phyloP scores from a whole-genome alignment of 1,140 invertebrate genomes.

The Nasonia vitripennis region DNA sequence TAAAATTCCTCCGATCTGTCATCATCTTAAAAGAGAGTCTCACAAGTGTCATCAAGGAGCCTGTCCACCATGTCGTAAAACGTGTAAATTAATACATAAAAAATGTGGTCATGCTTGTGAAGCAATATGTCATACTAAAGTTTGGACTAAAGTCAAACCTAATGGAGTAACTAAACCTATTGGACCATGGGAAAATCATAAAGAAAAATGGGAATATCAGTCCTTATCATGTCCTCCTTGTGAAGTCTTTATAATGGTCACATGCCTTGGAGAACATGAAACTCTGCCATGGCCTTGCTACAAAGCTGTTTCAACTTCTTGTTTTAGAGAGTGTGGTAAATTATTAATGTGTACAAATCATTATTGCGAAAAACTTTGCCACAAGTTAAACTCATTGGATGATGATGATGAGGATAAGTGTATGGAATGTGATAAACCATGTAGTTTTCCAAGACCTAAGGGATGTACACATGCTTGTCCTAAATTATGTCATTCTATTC shows the following conservation, averaged over 20 bases:
- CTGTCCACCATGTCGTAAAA: constrained; percentile 88
- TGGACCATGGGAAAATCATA: constrained; percentile 86
- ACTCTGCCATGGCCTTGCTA: constrained; percentile 84
- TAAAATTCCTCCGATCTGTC: constrained; percentile 85
- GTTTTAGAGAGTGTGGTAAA: constrained; percentile 83
- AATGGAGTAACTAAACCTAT: constrained; percentile 76
- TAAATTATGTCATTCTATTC: constrained; percentile 84
- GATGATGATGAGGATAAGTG: constrained; percentile 76
- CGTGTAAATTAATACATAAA: constrained; percentile 79
- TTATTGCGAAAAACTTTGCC: constrained; percentile 84
- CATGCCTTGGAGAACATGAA: constrained; percentile 91
- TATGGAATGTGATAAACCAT: constrained; percentile 83
- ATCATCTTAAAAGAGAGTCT: constrained; percentile 82
- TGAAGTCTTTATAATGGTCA: constrained; percentile 81
- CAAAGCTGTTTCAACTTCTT: constrained; percentile 82
- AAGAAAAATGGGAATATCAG: constrained; percentile 80
- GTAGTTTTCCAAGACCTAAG: constrained; percentile 80
- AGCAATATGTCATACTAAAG: constrained; percentile 86
- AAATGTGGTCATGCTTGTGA: constrained; percentile 88
- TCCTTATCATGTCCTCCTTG: constrained; percentile 83
- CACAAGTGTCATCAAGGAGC: constrained; percentile 92
- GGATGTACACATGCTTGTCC: constrained; percentile 89
- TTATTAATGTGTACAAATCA: constrained; percentile 87
- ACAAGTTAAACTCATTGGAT: constrained; percentile 73
- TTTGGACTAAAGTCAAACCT: constrained; percentile 80